Base-by-base conservation (phyloP, 1,140 invertebrate genomes). In the Aphelenchoides besseyi region DNA sequence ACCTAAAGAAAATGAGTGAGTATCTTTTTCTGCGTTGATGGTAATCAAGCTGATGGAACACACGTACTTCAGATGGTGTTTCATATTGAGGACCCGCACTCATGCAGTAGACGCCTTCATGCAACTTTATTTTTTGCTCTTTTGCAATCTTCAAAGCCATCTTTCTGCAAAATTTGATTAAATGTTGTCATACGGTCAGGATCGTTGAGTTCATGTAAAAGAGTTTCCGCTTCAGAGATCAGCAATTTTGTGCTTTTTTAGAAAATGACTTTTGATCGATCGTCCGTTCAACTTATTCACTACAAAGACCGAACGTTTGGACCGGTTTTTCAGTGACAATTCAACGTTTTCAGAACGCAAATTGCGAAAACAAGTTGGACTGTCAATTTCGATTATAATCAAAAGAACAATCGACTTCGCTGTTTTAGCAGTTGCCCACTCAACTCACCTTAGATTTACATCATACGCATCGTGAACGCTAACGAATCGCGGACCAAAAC, bases 401-500 rank as follows among this genome's bases (percentile, higher is more conserved):
- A n/a, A n/a, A n/a, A n/a, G n/a, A n/a, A n/a, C n/a, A n/a, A n/a
- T n/a, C n/a, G n/a, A n/a, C n/a, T n/a, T n/a, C n/a, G n/a, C n/a
- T n/a, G n/a, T n/a, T n/a, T n/a, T n/a, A n/a, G n/a, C n/a, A n/a
- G n/a, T n/a, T n/a, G n/a, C n/a, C n/a, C n/a, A n/a, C n/a, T n/a
- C n/a, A 33, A 33, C 16, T 33, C 62, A 76, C 79, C 80, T 75
- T 8, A 82, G 55, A 29, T 85, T 68, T 55, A 75, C 71, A 73
- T 88, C 86, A 77, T 88, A 88, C 3, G 85, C 85, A 69, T 85
- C 77, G 26, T 87, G 86, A 62, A 88, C 76, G 12, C 87, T 80
- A 2, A 86, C 86, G 74, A 88, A 88, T 57, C 88, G 76, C 29
- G 85, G 80, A 35, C 88, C 88, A 83, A 87, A 88, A 69, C 87